Percentiles rank a stretch among this genome's conserved stretches.
phyloP scores from a whole-genome alignment of 2,888 invertebrate species.

The Chloromyia formosa region DNA sequence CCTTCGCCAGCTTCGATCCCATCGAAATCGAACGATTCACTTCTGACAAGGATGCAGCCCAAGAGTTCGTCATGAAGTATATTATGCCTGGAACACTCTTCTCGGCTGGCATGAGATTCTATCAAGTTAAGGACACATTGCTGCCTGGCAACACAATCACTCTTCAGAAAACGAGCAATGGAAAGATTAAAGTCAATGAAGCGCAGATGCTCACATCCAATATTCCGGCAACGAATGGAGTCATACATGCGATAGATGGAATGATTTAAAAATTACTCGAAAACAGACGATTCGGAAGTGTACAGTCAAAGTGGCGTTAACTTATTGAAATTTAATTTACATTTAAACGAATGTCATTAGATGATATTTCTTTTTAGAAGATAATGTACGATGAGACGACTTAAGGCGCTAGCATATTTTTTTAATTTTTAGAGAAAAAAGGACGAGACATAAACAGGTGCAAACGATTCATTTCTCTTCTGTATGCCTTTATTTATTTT shows the following conservation, averaged over 20 bases:
- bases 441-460: slow-evolving; percentile 7
- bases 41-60: slow-evolving; percentile 73
- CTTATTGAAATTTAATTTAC: slow-evolving; percentile 29
- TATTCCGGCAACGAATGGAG: slow-evolving; percentile 88
- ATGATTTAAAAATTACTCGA: slow-evolving; percentile 66
- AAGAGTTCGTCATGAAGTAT: slow-evolving; percentile 79
- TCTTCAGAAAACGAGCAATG: slow-evolving; percentile 77
- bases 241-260: slow-evolving; percentile 83
- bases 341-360: neutral
- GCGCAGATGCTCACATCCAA: slow-evolving; percentile 83
- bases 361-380: neutral
- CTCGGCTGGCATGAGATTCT: slow-evolving; percentile 88
- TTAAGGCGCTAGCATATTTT: slow-evolving; percentile 2
- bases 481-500: neutral
- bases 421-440: slow-evolving; percentile 14
- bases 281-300: neutral
- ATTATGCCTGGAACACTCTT: slow-evolving; percentile 81
- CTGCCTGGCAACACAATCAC: slow-evolving; percentile 79
- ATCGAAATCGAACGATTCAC: slow-evolving; percentile 70
- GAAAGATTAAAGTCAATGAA: slow-evolving; percentile 85
- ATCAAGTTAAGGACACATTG: slow-evolving; percentile 83
- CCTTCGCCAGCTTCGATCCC: slow-evolving; percentile 74
- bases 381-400: neutral
- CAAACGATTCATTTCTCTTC: slow-evolving; percentile 1
- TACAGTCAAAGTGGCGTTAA: slow-evolving; percentile 19